Evolutionary conservation across 2,888 invertebrate genomes (phyloP).

Genomic region (Fabriciana adippe): DNA sequence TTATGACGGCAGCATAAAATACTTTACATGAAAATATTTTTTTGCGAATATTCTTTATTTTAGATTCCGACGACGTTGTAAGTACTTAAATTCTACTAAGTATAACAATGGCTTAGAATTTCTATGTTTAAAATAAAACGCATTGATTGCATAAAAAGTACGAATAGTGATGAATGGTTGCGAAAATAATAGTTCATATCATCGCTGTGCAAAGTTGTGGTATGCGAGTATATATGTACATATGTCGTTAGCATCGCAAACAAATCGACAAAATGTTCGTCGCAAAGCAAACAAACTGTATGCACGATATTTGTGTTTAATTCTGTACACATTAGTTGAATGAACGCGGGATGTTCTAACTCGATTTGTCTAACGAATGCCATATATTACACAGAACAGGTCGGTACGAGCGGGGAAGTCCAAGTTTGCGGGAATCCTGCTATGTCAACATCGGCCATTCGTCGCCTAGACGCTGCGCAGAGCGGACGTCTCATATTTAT

Average conservation of each 20-base stretch:
- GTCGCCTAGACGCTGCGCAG: slow-evolving; percentile 48
- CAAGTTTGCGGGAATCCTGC: slow-evolving; percentile 57
- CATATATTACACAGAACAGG: slow-evolving; percentile 77
- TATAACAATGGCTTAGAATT: no score
- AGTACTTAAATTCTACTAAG: no score
- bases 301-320: slow-evolving; percentile 66
- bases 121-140: no score
- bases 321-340: slow-evolving; percentile 74
- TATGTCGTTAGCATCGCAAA: slow-evolving; percentile 9
- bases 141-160: no score
- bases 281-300: slow-evolving; percentile 19
- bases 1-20: no score
- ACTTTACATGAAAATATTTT: no score
- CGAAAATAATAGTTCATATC: background rate
- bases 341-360: slow-evolving; percentile 73
- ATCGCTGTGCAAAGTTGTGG: background rate
- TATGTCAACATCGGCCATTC: slow-evolving; percentile 70
- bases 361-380: slow-evolving; percentile 80
- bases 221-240: background rate
- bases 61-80: no score
- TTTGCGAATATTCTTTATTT: no score
- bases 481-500: slow-evolving; percentile 77
- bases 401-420: slow-evolving; percentile 54
- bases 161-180: background rate
- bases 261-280: slow-evolving; percentile 18